A percentile compares a stretch with the other conserved stretches of the same genome.
Conservation (phyloP, 2,113 vertebrate genomes). For the Hoplias malabaricus region DNA sequence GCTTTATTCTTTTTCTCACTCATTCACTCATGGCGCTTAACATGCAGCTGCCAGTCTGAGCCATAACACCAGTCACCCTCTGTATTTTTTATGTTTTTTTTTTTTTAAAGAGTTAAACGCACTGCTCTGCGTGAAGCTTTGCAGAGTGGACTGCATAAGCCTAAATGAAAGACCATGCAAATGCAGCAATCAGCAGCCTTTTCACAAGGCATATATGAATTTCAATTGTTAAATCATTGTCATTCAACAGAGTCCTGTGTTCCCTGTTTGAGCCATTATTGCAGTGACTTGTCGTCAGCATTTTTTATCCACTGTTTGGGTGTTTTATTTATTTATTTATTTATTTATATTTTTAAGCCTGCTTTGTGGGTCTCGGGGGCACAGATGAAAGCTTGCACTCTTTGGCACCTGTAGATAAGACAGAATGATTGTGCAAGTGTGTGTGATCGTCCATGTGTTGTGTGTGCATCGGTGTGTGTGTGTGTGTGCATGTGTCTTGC, state of each 20-base stretch:
- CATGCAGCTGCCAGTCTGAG: neutral
- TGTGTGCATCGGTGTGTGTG: constrained; percentile 31
- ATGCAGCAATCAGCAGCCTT: constrained; percentile 5
- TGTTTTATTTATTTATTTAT: constrained; percentile 41
- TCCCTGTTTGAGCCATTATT: constrained; percentile 33
- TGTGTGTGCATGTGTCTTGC: constrained; percentile 15
- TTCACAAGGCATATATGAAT: constrained; percentile 4
- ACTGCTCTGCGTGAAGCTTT: neutral
- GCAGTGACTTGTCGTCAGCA: constrained; percentile 21
- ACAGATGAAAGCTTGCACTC: constrained; percentile 61
- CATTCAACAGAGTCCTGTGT: constrained; percentile 16
- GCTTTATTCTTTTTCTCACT: neutral
- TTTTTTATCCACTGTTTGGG: constrained; percentile 14
- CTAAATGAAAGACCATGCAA: constrained; percentile 9
- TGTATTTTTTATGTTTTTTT: neutral
- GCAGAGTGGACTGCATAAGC: neutral
- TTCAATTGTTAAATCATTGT: constrained; percentile 30
- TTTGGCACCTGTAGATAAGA: constrained; percentile 9
- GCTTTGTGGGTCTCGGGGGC: constrained; percentile 52
- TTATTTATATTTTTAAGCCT: too few relatives aligned
- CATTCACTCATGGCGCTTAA: neutral
- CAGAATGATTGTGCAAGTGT: constrained; percentile 25
- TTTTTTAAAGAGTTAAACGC: neutral
- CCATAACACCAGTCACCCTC: neutral
- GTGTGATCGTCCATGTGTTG: constrained; percentile 16